Conservation (phyloP, 2,888 invertebrate species). For the Euclidia mi region DNA sequence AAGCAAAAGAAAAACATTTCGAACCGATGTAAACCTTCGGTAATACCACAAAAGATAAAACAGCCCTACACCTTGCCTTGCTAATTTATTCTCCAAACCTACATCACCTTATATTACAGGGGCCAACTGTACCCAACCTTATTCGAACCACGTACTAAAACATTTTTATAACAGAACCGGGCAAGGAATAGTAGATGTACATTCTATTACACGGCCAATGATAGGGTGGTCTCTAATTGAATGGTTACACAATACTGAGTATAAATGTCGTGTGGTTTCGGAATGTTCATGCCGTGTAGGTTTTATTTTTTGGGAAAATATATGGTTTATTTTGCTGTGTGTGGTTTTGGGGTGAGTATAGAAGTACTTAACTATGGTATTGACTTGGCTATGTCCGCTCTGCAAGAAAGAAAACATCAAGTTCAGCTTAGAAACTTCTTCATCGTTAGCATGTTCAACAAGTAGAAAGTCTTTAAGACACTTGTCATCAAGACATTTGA, state of each 20-base stretch:
- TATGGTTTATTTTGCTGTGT: background rate
- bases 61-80: background rate
- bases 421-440: too few relatives aligned
- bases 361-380: too few relatives aligned
- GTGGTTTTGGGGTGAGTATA: too few relatives aligned
- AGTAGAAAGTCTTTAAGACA: too few relatives aligned
- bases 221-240: conserved; percentile 37
- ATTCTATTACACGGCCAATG: conserved; percentile 32
- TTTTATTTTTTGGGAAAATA: conserved; percentile 5
- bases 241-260: conserved; percentile 23
- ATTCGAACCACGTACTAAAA: conserved; percentile 69
- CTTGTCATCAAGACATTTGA: too few relatives aligned
- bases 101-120: conserved; percentile 8
- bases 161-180: conserved; percentile 69
- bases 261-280: conserved; percentile 15
- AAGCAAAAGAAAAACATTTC: too few relatives aligned
- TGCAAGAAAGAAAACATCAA: too few relatives aligned
- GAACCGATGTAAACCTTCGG: too few relatives aligned
- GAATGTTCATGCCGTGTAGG: conserved; percentile 19
- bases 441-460: too few relatives aligned
- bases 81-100: conserved; percentile 13
- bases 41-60: too few relatives aligned
- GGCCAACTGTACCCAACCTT: conserved; percentile 7
- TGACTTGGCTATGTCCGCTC: too few relatives aligned
- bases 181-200: conserved; percentile 29